Evolutionary conservation across 2,113 vertebrate genomes (phyloP).

Genomic region (Verasper variegatus): DNA sequence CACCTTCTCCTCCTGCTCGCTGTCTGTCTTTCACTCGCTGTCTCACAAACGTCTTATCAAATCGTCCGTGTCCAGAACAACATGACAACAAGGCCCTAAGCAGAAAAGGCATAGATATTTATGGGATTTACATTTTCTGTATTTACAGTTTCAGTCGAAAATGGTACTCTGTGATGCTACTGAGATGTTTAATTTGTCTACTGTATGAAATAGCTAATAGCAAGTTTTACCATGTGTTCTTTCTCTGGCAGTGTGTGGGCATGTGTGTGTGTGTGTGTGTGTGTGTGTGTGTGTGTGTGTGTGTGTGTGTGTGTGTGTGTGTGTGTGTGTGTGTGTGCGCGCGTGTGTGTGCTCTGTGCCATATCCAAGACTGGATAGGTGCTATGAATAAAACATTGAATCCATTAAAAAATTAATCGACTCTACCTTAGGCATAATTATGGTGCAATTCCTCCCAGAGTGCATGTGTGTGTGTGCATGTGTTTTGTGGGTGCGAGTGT

Average conservation of each 20-base stretch:
- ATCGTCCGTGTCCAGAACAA: conserved; percentile 4
- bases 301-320: conserved; percentile 23
- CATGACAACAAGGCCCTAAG: neutral
- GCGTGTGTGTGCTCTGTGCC: conserved; percentile 45
- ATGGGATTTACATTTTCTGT: conserved; percentile 18
- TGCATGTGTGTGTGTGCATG: conserved; percentile 10
- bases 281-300: neutral
- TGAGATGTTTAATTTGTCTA: conserved; percentile 33
- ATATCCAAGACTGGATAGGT: conserved; percentile 66
- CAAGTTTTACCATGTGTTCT: conserved; percentile 48
- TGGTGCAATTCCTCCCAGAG: conserved; percentile 69
- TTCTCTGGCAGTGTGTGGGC: conserved; percentile 46
- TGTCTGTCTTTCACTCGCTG: conserved; percentile 22
- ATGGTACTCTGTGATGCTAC: conserved; percentile 17
- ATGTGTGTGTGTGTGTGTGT: neutral
- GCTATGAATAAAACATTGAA: conserved; percentile 84
- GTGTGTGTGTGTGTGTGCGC: conserved; percentile 14
- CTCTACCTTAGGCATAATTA: conserved; percentile 82
- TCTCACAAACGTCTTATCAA: conserved; percentile 18
- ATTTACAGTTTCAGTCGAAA: conserved; percentile 19
- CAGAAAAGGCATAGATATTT: conserved; percentile 10
- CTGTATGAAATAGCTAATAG: conserved; percentile 48
- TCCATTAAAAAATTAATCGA: conserved; percentile 83
- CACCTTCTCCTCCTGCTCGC: conserved; percentile 48
- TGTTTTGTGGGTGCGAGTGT: conserved; percentile 6